These are phyloP conservation scores for Lithophane socia DNA, from an alignment of 2,888 invertebrate species.

Conservation along the genomic window DNA sequence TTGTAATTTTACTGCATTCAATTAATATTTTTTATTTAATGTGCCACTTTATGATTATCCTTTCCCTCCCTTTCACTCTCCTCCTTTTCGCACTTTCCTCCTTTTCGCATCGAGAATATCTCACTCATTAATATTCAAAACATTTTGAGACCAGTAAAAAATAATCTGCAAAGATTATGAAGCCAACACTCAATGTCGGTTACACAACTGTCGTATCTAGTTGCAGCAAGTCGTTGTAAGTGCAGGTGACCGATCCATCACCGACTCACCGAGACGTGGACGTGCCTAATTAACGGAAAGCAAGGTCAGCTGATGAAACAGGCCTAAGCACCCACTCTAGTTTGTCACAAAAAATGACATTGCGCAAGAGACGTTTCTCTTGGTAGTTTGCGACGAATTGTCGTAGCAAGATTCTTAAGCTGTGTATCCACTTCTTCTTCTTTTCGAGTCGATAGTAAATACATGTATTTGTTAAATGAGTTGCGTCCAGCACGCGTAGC, in stretches of 20 bases:
- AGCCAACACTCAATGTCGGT: conserved; percentile 27
- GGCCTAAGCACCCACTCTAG: conserved; percentile 82
- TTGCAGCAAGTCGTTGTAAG: conserved; percentile 63
- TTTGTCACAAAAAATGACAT: conserved; percentile 77
- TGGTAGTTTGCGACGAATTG: conserved; percentile 39
- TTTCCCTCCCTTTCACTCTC: background rate
- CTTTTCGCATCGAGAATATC: background rate
- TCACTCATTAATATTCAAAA: background rate
- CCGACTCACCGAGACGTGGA: conserved; percentile 82
- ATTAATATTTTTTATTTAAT: background rate
- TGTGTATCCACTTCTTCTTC: background rate
- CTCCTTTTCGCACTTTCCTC: conserved; percentile 3
- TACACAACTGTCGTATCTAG: conserved; percentile 67
- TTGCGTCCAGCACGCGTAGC: too few species aligned
- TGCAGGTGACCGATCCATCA: conserved; percentile 89
- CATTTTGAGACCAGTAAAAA: background rate
- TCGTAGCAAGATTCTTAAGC: conserved; percentile 25
- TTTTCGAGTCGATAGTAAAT: background rate
- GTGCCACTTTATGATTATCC: background rate
- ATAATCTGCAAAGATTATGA: conserved; percentile 19
- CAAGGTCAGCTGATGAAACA: conserved; percentile 87
- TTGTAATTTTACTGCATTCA: background rate
- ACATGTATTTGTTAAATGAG: background rate
- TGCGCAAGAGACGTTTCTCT: conserved; percentile 73
- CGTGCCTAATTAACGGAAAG: conserved; percentile 87